phyloP scores from a whole-genome alignment of 2,888 invertebrate species.

The Scotopteryx bipunctaria region DNA sequence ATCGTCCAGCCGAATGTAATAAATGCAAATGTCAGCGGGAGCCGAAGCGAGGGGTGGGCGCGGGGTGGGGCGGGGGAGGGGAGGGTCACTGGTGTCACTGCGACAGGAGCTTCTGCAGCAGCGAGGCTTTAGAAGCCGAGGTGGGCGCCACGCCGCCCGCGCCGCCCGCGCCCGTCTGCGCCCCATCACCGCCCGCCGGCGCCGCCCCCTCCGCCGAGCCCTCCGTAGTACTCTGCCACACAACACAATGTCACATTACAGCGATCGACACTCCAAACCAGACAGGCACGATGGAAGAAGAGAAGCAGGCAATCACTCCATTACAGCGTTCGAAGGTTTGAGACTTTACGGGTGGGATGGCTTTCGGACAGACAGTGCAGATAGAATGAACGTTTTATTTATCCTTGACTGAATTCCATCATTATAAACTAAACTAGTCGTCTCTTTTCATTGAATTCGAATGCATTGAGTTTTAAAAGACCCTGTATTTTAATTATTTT shows the following conservation, averaged over 20 bases:
- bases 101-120: constrained; percentile 93
- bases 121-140: constrained; percentile 86
- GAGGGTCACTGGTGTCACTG: constrained; percentile 81
- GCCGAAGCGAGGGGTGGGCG: constrained; percentile 32
- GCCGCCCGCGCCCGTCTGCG: constrained; percentile 46
- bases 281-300: constrained; percentile 18
- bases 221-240: constrained; percentile 77
- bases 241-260: constrained; percentile 14
- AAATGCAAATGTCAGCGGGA: constrained; percentile 66
- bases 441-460: not conserved
- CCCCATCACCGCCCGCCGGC: constrained; percentile 55
- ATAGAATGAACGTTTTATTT: constrained; percentile 12
- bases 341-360: constrained; percentile 21
- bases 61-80: not conserved
- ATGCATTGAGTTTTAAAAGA: not conserved
- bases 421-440: not conserved
- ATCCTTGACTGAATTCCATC: not conserved
- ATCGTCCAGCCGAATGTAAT: constrained; percentile 57
- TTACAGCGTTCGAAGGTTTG: constrained; percentile 15
- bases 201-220: constrained; percentile 70
- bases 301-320: constrained; percentile 27
- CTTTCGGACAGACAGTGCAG: constrained; percentile 26
- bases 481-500: not conserved
- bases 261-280: not conserved
- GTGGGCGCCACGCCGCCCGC: constrained; percentile 42